Base-by-base conservation (phyloP, 2,888 invertebrate genomes). In the Andrena bucephala region DNA sequence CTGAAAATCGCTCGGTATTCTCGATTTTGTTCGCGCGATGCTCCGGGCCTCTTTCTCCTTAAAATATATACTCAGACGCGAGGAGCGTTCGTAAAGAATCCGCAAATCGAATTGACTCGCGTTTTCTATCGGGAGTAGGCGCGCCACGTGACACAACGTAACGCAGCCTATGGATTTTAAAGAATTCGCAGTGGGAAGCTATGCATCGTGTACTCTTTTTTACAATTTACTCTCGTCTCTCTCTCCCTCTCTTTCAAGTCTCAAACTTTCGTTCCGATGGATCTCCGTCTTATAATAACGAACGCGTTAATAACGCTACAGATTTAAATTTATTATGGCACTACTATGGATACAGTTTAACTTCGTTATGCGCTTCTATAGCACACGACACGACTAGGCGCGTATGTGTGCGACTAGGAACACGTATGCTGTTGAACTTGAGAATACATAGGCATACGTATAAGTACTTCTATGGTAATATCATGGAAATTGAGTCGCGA, bases 121-220 rank as follows among this genome's bases (percentile, higher is more conserved):
- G 92, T 92, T 92, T 91, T 90, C 91, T 91, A 92, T 91, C 92
- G 94, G 94, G 94, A 94, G 93, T 93, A 94, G 93, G 90, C 85
- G 89, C 85, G 79, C 75, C 57, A 29, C 67, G 50, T 52, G 62
- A 75, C 77, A 81, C 74, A 48, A 31, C 69, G 65, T 48, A 67
- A 77, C 81, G 78, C 83, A 33, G 86, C 90, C 90, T 87, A 79
- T 87, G 78, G 88, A 86, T 87, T 70, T 87, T 87, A 89, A 84
- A 82, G 89, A 91, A 92, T 92, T 89, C 88, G 91, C 91, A 82
- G 85, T 87, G 83, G 87, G 87, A 93, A 87, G 52, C 92, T 92
- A 88, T 85, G 42, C 24, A n/a, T 24, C 20, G 20, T 70, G 20
- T 29, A 27, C 13, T 20, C 20, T 7, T 57, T 7, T 33, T 24